Base-by-base conservation (phyloP, 2,888 invertebrate genomes). In the Thecocarcelia acutangulata region DNA sequence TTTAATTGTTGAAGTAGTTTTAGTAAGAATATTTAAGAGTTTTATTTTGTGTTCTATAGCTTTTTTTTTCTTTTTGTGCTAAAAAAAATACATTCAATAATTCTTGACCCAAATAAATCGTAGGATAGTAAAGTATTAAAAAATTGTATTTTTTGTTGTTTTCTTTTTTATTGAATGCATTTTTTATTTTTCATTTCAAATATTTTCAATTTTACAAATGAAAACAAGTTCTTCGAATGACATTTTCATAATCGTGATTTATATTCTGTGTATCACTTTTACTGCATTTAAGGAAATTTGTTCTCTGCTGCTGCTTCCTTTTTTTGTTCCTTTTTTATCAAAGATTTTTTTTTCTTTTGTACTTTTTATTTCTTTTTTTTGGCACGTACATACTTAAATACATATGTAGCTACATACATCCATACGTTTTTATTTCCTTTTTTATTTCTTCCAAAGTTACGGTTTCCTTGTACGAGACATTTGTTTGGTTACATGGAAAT, bases 41-140 rank as follows among this genome's bases (percentile, higher is more conserved):
- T 54, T 33, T 66, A 17, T 48, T 54, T 46, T 37, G 6, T 33
- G 11, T 5, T 44, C 42, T 21, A n/a, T n/a, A n/a, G n/a, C n/a
- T 15, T 48, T 42, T 21, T 33, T 52, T 24, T 17, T 48, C 44
- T 37, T 44, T 42, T 56, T 12, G 15, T n/a, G 59, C 21, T 33
- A 63, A 1, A 64, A 17, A 61, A 63, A 58, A 37, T 24, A n/a
- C 46, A 46, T 79, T 68, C 66, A 73, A 73, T 73, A 79, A 72
- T 72, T 79, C 72, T 79, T 79, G 78, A 79, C 78, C 78, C 40
- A 79, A 73, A 79, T 66, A 66, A 63, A 54, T 24, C 61, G 59
- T 61, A 37, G 44, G 44, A 50, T 50, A 68, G 33, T 61, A 54
- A 68, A 50, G 42, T 58, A 42, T 42, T 42, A 40, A 58, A 24